Base-by-base conservation (phyloP, 1,140 invertebrate species). In the Papilio machaon region DNA sequence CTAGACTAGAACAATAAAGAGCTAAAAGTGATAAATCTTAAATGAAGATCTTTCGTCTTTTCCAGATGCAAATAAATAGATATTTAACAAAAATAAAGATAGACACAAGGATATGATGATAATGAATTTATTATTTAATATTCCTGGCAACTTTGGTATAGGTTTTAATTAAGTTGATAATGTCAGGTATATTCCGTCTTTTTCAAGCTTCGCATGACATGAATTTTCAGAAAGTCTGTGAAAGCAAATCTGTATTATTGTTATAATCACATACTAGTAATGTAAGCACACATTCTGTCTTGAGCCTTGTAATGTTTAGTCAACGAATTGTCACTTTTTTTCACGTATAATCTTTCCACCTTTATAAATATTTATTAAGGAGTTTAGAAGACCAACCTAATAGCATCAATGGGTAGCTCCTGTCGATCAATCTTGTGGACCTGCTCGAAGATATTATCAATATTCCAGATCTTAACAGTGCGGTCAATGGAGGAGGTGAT, bases 391-490 rank as follows among this genome's bases (percentile, higher is more conserved):
- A 87, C 79, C 83, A 93, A 97, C 97, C 97, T 97, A 35, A 99
- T 97, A 35, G 97, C 97, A 93, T 99, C 99, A 80, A 99, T 98
- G 86, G 99, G 98, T 74, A 99, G 95, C 91, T 99, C 99, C 91
- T 99, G 98, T 73, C 99, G 95, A 89, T 99, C 98, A 83, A 99
- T 99, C 19, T 98, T 97, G 91, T 99, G 98, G 5, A 99, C 98
- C 95, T 99, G 98, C 90, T 99, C 98, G 89, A 99, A 99, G 87
- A 99, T 99, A 90, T 99, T 99, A 90, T 99, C 99, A 81, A 99
- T 99, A 93, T 99, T 99, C 99, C 99, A 99, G 0, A 99, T 98
- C 95, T 99, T 99, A 1, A 99, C 99, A 1, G 98, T 99, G 82
- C 99, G 96, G 94, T 99, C 99, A 77, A 99, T 99, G 0, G 99